phyloP scores from a whole-genome alignment of 1,140 invertebrate genomes.

The Psix sp. region DNA sequence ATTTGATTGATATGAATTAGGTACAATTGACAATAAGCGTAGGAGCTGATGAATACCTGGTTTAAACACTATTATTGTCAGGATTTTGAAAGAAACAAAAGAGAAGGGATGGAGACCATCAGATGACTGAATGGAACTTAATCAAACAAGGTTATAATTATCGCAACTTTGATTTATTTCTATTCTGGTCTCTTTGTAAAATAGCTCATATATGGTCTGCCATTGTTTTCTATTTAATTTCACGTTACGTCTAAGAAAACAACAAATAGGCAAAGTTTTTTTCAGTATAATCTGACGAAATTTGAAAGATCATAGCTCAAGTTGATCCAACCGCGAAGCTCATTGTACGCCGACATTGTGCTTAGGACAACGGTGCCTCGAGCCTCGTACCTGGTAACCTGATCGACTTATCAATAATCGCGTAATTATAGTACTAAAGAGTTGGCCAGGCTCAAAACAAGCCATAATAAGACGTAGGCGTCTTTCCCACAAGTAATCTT shows the following conservation, averaged over 20 bases:
- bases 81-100: too few relatives aligned
- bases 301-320: constrained; percentile 45
- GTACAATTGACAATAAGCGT: background rate
- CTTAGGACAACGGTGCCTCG: constrained; percentile 61
- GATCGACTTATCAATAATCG: constrained; percentile 78
- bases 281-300: constrained; percentile 27
- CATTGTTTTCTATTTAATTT: too few relatives aligned
- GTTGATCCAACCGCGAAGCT: constrained; percentile 33
- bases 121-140: too few relatives aligned
- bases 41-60: too few relatives aligned
- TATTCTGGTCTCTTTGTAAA: too few relatives aligned
- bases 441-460: constrained; percentile 77
- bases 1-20: constrained; percentile 30
- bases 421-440: constrained; percentile 77
- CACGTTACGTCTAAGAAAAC: too few relatives aligned
- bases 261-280: background rate
- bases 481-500: constrained; percentile 77
- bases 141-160: too few relatives aligned
- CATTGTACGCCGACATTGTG: constrained; percentile 66
- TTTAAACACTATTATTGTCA: too few relatives aligned
- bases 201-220: too few relatives aligned
- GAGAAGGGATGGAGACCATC: too few relatives aligned
- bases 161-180: too few relatives aligned
- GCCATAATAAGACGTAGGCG: constrained; percentile 76
- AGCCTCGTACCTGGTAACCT: constrained; percentile 73